These are phyloP conservation scores for Girardia tigrina DNA, from an alignment of 2,888 invertebrate species.

Conservation along the genomic window DNA sequence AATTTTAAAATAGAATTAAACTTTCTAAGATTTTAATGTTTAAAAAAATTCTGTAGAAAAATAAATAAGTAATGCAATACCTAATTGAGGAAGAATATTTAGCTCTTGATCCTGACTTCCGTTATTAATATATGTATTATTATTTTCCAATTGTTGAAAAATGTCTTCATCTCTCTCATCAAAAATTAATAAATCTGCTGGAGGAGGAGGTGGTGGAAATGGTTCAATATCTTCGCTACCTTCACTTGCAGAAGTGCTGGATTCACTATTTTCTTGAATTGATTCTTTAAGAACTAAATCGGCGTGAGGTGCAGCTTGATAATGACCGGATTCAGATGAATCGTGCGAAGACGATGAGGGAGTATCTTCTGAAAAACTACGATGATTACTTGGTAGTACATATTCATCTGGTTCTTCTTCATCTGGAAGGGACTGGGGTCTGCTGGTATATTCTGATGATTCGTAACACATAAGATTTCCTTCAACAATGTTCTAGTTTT, in stretches of 20 bases:
- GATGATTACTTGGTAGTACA: neutral
- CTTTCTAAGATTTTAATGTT: no score
- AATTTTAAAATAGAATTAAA: neutral
- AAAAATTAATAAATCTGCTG: slow-evolving; percentile 21
- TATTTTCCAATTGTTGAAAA: neutral
- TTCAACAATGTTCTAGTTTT: neutral
- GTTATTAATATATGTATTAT: neutral
- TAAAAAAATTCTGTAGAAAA: neutral
- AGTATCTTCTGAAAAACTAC: neutral
- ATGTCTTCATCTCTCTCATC: slow-evolving; percentile 29
- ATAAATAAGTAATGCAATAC: neutral
- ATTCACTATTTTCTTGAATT: neutral
- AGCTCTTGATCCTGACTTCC: neutral
- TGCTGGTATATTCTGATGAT: slow-evolving; percentile 2
- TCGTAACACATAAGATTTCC: slow-evolving; percentile 11
- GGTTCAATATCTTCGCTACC: slow-evolving; percentile 36
- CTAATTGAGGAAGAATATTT: neutral
- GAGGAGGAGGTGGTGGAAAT: slow-evolving; percentile 33
- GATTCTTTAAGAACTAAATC: neutral
- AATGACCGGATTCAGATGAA: neutral
- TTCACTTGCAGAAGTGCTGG: slow-evolving; percentile 28
- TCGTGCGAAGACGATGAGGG: neutral
- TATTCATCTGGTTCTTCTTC: slow-evolving; percentile 17
- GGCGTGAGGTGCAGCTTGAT: neutral
- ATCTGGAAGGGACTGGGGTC: slow-evolving; percentile 12